Evolutionary conservation across 2,113 vertebrate species (phyloP), one percentile per base, ranked within the genome.

Genomic region (Callorhinus ursinus): DNA sequence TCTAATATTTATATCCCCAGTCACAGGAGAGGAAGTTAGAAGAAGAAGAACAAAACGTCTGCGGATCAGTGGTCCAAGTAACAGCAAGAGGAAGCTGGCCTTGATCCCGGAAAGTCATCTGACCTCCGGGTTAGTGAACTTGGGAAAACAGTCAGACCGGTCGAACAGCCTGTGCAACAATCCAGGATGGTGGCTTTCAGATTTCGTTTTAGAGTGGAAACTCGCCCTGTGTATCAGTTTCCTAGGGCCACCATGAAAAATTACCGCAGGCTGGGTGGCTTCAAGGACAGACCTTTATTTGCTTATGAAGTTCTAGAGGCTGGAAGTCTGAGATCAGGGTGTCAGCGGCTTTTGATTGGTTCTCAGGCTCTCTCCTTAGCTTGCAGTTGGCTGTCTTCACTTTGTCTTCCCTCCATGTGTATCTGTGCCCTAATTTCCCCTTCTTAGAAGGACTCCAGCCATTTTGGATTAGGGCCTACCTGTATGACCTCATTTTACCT

Each of bases 1-100:
- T 94, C 86, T 95, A 51, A 80, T 71, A 80, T 39, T 74, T 69
- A 42, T 65, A 53, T 28, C 21, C 76, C 57, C 33, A 15, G n/a
- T 69, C 53, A 21, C 15, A 26, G 13, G 82, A 98, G 95, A 71
- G 96, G 97, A 98, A 98, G 97, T 96, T 83, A 71, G 42, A 97
- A 86, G 61, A 88, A 93, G 92, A 91, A 89, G 76, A 88, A 88
- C 24, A 91, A 95, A 74, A 93, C 0, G 12, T 49, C 65, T 80
- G 61, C 65, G 39, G 46, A 83, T 88, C 87, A 71, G 36, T 1
- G 11, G 8, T 51, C 61, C 77, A 16, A 94, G 81, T 8, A 82
- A 82, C 71, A 71, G 19, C 87, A 93, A 76, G 71, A 97, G 96
- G 96, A 98, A 98, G 84, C 77, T 98, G 97, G 88, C 96, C 46